Conservation (phyloP, 2,113 vertebrate species). For the Acanthisitta chloris region DNA sequence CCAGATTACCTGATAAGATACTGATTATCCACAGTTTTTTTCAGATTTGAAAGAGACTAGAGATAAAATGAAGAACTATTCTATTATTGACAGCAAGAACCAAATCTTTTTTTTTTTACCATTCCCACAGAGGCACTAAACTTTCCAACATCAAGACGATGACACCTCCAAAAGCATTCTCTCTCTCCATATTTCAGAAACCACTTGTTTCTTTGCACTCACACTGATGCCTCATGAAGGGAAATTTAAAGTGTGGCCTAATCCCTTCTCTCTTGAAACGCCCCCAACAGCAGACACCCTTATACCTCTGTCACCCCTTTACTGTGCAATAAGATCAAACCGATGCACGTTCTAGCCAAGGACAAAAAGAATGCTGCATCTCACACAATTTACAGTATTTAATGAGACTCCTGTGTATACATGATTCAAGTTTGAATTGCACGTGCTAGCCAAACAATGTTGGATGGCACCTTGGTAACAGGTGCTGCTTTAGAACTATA, state of each 20-base stretch:
- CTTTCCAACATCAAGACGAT: background rate
- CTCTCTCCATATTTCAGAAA: background rate
- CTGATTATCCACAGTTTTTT: background rate
- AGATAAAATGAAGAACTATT: background rate
- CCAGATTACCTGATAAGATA: background rate
- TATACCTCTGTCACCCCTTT: background rate
- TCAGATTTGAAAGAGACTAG: background rate
- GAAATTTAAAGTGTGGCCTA: background rate
- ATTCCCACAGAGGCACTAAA: background rate
- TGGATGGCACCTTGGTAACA: background rate
- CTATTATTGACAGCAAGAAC: background rate
- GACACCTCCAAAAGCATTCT: background rate
- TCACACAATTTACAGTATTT: background rate
- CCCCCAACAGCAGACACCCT: background rate
- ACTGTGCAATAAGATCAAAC: background rate
- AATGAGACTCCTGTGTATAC: background rate
- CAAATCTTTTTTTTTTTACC: background rate
- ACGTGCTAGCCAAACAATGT: accelerated
- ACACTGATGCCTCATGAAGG: accelerated
- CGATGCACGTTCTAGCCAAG: background rate
- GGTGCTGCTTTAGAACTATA: background rate
- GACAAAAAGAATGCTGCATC: background rate
- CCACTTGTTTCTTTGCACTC: background rate
- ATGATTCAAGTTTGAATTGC: background rate
- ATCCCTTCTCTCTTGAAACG: background rate